Base-by-base conservation (phyloP, 2,113 vertebrate species). In the Pimephales promelas region DNA sequence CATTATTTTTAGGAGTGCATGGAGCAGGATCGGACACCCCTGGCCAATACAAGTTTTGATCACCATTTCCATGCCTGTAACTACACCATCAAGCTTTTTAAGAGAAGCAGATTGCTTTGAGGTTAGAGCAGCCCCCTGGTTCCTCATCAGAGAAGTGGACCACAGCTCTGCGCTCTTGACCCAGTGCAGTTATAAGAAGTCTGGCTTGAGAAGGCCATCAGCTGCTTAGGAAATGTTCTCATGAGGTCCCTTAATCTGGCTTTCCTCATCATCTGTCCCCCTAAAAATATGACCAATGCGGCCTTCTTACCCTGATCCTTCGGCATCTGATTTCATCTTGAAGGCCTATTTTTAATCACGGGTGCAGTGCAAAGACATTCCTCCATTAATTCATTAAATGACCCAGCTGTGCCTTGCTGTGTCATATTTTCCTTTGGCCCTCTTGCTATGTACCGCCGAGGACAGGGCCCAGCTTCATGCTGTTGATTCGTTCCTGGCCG, bases 261-360 rank as follows among this genome's bases (percentile, higher is more conserved):
- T 62, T 82, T 78, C 45, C 49, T 79, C 86, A 82, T 89, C 86
- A 88, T 89, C 83, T 76, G 66, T 86, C 90, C 90, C 86, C 81
- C 91, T 92, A 93, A 91, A 90, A 90, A 90, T 93, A 93, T 80
- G 18, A 73, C n/a, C 13, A 82, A 87, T 81, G 89, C 88, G 86
- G 84, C 91, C 85, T 92, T 92, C 89, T 92, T 92, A 90, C 90
- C 88, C 85, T 79, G 73, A 87, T 89, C 90, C 86, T 75, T 11
- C 26, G 81, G 93, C 91, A 87, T 94, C 92, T 81, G 76, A 91
- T 95, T 93, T 89, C 91, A 88, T 87, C 88, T 90, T 64, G 82
- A 83, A 79, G 86, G 47, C 77, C 91, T 94, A 93, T 93, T 92
- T 92, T 87, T 92, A 93, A 90, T 85, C 82, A n/a, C 52, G 81